Evolutionary conservation across 1,140 invertebrate species (phyloP).

Genomic region (Aphelinus certus): DNA sequence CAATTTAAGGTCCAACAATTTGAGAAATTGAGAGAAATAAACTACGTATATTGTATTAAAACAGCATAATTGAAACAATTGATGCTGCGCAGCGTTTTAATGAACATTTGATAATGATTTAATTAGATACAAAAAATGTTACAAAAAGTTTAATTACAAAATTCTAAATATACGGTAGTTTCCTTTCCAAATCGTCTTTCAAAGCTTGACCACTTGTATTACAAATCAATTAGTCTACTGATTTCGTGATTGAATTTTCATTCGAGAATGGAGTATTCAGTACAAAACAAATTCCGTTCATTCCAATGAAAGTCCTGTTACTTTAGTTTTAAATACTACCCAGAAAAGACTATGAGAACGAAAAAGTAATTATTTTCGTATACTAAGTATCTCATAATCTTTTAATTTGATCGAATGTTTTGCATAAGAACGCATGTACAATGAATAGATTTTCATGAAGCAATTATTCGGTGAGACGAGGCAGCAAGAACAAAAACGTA

Average conservation of each 20-base stretch:
- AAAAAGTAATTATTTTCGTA: background rate
- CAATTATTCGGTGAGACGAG: background rate
- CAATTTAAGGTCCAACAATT: too few relatives aligned
- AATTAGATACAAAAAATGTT: too few relatives aligned
- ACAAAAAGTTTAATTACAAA: too few relatives aligned
- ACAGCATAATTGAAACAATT: too few relatives aligned
- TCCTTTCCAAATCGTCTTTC: background rate
- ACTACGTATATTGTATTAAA: too few relatives aligned
- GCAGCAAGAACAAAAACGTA: background rate
- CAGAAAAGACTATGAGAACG: background rate
- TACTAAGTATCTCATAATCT: background rate
- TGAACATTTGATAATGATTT: too few relatives aligned
- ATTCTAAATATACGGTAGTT: background rate
- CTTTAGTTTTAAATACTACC: background rate
- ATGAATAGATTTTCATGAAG: background rate
- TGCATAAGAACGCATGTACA: background rate
- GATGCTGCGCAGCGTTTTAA: too few relatives aligned
- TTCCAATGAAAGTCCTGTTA: background rate
- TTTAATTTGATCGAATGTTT: background rate
- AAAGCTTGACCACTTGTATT: background rate
- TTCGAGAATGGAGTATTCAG: background rate
- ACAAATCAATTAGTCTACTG: constrained; percentile 23
- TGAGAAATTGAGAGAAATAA: too few relatives aligned
- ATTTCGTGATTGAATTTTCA: background rate
- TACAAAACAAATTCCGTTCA: too few relatives aligned